phyloP scores from a whole-genome alignment of 2,888 invertebrate genomes.

The Drosophila vallismaia region DNA sequence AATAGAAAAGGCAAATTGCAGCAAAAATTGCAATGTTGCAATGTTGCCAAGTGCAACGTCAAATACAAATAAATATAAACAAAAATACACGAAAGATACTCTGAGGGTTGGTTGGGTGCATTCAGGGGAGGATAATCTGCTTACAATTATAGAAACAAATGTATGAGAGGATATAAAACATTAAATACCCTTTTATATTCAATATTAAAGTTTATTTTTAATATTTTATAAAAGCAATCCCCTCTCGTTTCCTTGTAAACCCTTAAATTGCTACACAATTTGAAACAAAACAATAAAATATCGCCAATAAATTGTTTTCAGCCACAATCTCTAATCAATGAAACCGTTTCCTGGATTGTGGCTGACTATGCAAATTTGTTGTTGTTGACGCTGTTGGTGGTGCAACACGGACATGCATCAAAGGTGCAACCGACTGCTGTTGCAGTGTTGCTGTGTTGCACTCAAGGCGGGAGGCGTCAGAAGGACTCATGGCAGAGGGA shows the following conservation, averaged over 20 bases:
- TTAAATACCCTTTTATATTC: too few species aligned
- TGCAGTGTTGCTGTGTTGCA: constrained; percentile 42
- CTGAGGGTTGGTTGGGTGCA: not conserved
- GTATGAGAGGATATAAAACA: not conserved
- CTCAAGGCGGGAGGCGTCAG: constrained; percentile 68
- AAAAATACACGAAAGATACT: constrained; percentile 15
- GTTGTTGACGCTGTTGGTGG: constrained; percentile 60
- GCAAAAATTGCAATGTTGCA: constrained; percentile 32
- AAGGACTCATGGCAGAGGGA: constrained; percentile 51
- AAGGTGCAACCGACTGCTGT: constrained; percentile 72
- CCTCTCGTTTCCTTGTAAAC: too few species aligned
- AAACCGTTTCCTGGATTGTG: constrained; percentile 11
- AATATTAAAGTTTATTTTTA: too few species aligned
- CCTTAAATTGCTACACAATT: not conserved
- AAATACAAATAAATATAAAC: constrained; percentile 21
- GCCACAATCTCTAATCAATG: constrained; percentile 25
- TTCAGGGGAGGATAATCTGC: constrained; percentile 18
- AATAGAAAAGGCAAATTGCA: not conserved
- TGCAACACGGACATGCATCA: constrained; percentile 73
- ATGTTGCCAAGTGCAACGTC: constrained; percentile 8
- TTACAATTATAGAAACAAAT: constrained; percentile 22
- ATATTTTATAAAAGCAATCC: too few species aligned
- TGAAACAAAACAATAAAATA: constrained; percentile 1
- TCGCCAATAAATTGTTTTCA: not conserved
- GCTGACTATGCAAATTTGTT: constrained; percentile 31